A percentile compares a stretch with the other conserved stretches of the same genome.
These are phyloP conservation scores for Urophycis tenuis DNA, from an alignment of 2,797 vertebrate species.

Conservation along the genomic window DNA sequence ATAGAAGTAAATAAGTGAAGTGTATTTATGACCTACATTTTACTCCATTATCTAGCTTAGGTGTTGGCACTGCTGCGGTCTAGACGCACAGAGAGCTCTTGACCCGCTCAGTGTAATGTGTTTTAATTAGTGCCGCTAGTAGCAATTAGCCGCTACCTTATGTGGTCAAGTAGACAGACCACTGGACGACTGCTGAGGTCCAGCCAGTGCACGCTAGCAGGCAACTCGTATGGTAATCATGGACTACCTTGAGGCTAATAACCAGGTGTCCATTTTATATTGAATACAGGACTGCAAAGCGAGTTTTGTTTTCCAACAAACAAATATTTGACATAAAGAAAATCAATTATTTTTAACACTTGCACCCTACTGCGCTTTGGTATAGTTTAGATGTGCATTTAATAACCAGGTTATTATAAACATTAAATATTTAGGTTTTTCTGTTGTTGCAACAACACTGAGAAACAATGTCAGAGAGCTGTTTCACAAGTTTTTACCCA, in stretches of 20 bases:
- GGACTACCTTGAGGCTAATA: neutral
- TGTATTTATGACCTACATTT: neutral
- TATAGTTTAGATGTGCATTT: neutral
- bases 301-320: neutral
- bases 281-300: too few species aligned
- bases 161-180: neutral
- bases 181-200: too few species aligned
- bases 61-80: neutral
- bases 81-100: neutral
- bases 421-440: neutral
- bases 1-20: too few species aligned
- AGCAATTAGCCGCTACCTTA: neutral
- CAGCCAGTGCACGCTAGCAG: too few species aligned
- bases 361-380: too few species aligned
- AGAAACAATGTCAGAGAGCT: neutral
- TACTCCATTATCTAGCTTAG: neutral
- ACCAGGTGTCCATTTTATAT: neutral
- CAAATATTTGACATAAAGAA: too few species aligned
- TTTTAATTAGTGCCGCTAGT: too few species aligned
- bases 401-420: neutral
- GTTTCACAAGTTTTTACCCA: too few species aligned
- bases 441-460: neutral
- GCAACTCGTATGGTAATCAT: too few species aligned
- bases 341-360: too few species aligned
- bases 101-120: too few species aligned